Conservation (phyloP, 2,888 invertebrate species). For the Amblyjoppa proteus region DNA sequence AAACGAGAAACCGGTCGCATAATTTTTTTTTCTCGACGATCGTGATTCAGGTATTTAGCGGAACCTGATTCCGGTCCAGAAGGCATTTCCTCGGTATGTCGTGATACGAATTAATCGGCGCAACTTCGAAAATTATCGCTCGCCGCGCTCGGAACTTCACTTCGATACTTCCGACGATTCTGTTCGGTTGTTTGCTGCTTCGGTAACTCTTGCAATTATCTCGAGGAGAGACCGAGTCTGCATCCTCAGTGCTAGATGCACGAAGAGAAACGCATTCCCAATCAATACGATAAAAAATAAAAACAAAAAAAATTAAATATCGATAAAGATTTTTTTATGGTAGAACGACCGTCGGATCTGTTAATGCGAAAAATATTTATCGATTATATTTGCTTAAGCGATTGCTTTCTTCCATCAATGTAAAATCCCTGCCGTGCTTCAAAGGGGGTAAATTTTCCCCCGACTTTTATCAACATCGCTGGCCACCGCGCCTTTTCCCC, state of each 20-base stretch:
- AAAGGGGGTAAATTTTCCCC: not conserved
- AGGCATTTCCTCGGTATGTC: conserved; percentile 13
- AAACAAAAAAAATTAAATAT: too few relatives aligned
- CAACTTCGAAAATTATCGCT: not conserved
- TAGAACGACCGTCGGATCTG: too few relatives aligned
- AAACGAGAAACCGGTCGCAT: conserved; percentile 53
- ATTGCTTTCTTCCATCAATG: not conserved
- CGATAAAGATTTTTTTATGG: too few relatives aligned
- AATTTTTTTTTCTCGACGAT: conserved; percentile 24
- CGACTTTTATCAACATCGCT: not conserved
- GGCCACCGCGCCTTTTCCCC: not conserved
- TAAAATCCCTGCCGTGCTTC: not conserved
- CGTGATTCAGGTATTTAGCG: conserved; percentile 43
- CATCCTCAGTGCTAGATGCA: too few relatives aligned
- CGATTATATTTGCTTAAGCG: too few relatives aligned
- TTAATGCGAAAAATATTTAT: too few relatives aligned
- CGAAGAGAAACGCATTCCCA: too few relatives aligned
- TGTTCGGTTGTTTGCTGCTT: not conserved
- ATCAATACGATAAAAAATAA: too few relatives aligned
- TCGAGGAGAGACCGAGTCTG: not conserved
- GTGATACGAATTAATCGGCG: conserved; percentile 7
- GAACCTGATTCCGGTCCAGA: conserved; percentile 43
- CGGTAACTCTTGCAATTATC: not conserved
- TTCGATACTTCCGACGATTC: not conserved
- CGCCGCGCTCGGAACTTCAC: not conserved